Evolutionary conservation across 1,140 invertebrate genomes (phyloP), one percentile per base, ranked within the genome.

Genomic region (Pachyrhynchus sulphureomaculatus): DNA sequence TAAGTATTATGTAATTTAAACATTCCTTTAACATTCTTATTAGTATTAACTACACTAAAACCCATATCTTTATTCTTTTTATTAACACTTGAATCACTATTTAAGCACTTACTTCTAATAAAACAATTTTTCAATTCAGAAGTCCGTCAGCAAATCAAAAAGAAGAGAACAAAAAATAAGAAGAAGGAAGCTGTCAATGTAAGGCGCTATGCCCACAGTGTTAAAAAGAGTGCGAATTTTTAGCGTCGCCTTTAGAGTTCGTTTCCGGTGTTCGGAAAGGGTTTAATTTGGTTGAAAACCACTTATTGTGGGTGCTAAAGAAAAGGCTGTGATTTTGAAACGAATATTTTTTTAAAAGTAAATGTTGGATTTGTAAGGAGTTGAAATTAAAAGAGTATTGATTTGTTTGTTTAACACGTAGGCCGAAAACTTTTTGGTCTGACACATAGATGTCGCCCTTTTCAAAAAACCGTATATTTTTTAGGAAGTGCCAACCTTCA

Each of bases 81-180:
- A 21, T 20, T 21, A 21, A 17, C 32, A 6, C 17, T 26, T 13
- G 26, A 2, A 20, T 17, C 13, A n/a, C 9, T 9, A 41, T 13
- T 13, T 13, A 48, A 17, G n/a, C 15, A 26, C n/a, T 53, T 53
- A 41, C n/a, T 53, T 23, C 23, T 34, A 39, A 53, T 39, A 39
- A 36, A 36, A 41, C 36, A 41, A 53, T 53, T 53, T 53, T 23
- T 53, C 41, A 53, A 53, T 53, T 53, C 21, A 53, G 37, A 53
- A 53, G 51, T 53, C 51, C 36, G 34, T 53, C 37, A 29, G 37
- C n/a, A n/a, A n/a, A n/a, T n/a, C n/a, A n/a, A n/a, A n/a, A n/a
- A n/a, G n/a, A n/a, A n/a, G n/a, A n/a, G n/a, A n/a, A n/a, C n/a
- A n/a, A n/a, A n/a, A n/a, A n/a, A n/a, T n/a, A n/a, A n/a, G n/a